phyloP scores from a whole-genome alignment of 2,797 vertebrate genomes.

The Malurus splendens region DNA sequence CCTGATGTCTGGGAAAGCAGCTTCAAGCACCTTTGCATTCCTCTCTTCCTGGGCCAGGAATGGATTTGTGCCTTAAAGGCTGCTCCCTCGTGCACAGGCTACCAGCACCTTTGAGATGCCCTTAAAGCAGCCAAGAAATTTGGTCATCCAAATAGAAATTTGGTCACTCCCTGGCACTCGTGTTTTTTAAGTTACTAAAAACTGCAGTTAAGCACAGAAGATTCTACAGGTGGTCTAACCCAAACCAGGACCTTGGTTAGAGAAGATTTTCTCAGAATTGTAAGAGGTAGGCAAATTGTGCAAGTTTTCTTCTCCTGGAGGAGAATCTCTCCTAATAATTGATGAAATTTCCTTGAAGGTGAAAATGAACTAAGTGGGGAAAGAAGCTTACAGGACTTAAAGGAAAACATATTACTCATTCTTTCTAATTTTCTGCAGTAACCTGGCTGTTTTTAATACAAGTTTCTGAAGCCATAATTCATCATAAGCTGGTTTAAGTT shows the following conservation, averaged over 20 bases:
- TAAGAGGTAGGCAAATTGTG: background rate
- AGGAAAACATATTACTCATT: conserved; percentile 17
- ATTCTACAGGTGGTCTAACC: background rate
- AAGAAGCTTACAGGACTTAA: background rate
- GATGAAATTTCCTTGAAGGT: background rate
- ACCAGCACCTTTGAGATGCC: background rate
- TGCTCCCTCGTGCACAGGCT: background rate
- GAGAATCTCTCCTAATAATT: background rate
- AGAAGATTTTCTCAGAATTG: background rate
- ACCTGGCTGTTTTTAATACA: background rate
- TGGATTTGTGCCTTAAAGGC: background rate
- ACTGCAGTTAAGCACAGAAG: background rate
- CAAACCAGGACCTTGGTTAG: background rate
- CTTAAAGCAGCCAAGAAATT: background rate
- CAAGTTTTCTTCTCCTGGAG: background rate
- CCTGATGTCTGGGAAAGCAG: background rate
- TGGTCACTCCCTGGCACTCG: background rate
- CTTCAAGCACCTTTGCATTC: background rate
- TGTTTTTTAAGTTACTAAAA: background rate
- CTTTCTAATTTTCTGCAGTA: conserved; percentile 21
- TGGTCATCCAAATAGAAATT: background rate
- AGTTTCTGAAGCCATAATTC: conserved; percentile 12
- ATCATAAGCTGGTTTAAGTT: background rate
- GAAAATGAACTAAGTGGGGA: background rate
- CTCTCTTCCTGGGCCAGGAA: background rate